Conservation (phyloP, 2,888 invertebrate species). For the Campoplex capitator region DNA sequence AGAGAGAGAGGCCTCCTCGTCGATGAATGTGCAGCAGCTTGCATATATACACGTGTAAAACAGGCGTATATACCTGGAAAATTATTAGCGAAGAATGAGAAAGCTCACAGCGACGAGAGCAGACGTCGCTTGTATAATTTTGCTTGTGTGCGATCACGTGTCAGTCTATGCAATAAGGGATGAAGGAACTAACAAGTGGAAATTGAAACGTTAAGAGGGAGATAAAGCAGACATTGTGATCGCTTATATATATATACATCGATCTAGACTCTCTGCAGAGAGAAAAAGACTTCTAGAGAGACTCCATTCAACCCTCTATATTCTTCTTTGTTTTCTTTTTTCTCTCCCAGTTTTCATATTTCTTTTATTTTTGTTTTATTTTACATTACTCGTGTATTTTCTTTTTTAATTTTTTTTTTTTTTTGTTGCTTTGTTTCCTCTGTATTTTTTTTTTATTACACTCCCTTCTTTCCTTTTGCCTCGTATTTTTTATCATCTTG, state of each 20-base stretch:
- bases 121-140: background rate
- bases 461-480: background rate
- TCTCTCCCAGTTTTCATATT: background rate
- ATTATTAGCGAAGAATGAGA: slow-evolving; percentile 16
- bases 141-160: background rate
- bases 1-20: background rate
- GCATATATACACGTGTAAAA: background rate
- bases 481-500: slow-evolving; percentile 14
- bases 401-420: background rate
- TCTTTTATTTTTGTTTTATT: background rate
- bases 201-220: slow-evolving; percentile 61
- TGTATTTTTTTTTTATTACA: background rate
- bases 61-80: background rate
- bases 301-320: slow-evolving; percentile 20
- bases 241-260: slow-evolving; percentile 17
- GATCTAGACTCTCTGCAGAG: slow-evolving; percentile 14
- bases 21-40: slow-evolving; percentile 10
- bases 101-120: background rate
- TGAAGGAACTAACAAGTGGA: slow-evolving; percentile 61
- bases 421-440: background rate
- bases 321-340: slow-evolving; percentile 3
- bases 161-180: slow-evolving; percentile 35
- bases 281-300: slow-evolving; percentile 20
- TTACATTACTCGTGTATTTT: no score
- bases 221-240: slow-evolving; percentile 56